Conservation (phyloP, 2,797 vertebrate species). For the Rousettus madagascariensis region DNA sequence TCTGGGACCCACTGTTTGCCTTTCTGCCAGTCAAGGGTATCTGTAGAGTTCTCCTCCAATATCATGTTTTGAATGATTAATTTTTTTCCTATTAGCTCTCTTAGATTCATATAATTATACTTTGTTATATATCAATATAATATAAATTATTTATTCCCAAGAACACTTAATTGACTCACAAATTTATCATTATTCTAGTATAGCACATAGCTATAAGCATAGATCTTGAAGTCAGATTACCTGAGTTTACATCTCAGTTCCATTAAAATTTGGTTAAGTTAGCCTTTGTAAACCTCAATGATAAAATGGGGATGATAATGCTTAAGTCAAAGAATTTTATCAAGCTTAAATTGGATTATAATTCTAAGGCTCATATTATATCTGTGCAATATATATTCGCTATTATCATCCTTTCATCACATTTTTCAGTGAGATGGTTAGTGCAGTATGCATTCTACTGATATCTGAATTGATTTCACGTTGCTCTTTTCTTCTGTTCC, state of each 20-base stretch:
- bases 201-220: background rate
- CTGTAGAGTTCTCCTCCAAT: background rate
- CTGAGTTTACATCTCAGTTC: background rate
- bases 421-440: background rate
- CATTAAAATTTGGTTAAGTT: background rate
- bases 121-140: background rate
- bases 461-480: background rate
- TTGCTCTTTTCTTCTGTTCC: background rate
- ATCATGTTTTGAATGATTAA: background rate
- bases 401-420: conserved; percentile 1
- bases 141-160: background rate
- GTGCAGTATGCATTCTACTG: background rate
- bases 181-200: background rate
- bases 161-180: background rate
- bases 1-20: background rate
- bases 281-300: background rate
- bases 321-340: background rate
- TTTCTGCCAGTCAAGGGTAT: background rate
- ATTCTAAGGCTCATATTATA: background rate
- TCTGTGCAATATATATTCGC: background rate
- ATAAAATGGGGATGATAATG: background rate
- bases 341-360: background rate
- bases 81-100: background rate
- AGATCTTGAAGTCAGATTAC: background rate
- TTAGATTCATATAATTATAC: background rate